Conservation (phyloP, 23 tunicate genomes). For the Halocynthia aurantium region DNA sequence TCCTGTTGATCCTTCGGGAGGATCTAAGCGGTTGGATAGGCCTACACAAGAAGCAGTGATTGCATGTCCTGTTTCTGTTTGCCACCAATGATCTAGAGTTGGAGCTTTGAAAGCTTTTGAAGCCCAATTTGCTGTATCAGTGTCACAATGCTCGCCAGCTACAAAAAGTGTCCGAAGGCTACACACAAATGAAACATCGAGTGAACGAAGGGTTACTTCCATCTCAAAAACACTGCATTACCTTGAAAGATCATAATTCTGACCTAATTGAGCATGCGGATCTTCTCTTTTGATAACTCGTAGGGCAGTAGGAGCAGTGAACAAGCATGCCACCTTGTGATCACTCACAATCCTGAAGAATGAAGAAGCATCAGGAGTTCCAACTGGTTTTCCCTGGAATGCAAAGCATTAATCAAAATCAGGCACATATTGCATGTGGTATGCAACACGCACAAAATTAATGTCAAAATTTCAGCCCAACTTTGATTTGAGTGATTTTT, state of each 20-base stretch:
- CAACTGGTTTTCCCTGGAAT: constrained; percentile 86
- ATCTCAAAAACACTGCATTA: background rate
- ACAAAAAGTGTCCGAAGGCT: constrained; percentile 78
- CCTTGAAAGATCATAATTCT: constrained; percentile 74
- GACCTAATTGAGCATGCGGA: constrained; percentile 46
- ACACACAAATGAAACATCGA: background rate
- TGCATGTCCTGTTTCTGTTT: constrained; percentile 83
- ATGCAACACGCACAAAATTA: background rate
- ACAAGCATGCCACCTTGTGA: constrained; percentile 83
- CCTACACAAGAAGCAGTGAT: constrained; percentile 90
- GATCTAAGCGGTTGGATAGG: constrained; percentile 44
- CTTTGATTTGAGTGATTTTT: too few relatives aligned
- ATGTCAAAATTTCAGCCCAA: background rate
- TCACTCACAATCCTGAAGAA: constrained; percentile 71
- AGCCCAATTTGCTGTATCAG: constrained; percentile 75
- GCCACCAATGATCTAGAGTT: constrained; percentile 96
- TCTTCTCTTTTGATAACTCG: constrained; percentile 86
- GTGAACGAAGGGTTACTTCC: background rate
- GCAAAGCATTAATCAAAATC: background rate
- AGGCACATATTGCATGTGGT: background rate
- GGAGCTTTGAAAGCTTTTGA: constrained; percentile 63
- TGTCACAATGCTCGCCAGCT: constrained; percentile 94
- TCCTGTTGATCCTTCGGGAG: constrained; percentile 78
- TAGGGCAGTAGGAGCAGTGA: constrained; percentile 92
- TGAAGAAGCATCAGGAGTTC: constrained; percentile 85